phyloP scores from a whole-genome alignment of 2,797 vertebrate genomes.

The Aeoliscus strigatus region DNA sequence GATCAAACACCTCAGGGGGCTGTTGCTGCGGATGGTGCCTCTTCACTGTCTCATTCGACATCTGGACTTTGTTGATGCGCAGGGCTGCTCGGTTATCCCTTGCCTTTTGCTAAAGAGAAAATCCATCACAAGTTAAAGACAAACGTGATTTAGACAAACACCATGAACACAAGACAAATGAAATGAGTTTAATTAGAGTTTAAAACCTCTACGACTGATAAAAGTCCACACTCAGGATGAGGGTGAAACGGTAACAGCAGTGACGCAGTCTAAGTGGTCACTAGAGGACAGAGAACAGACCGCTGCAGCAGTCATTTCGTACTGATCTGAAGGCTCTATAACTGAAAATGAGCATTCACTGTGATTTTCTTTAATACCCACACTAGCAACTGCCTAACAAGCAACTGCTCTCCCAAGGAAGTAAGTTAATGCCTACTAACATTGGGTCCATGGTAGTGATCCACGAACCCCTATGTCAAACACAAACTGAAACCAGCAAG shows the following conservation, averaged over 20 bases:
- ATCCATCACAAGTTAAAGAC: constrained; percentile 37
- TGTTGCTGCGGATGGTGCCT: constrained; percentile 87
- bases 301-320: too few species aligned
- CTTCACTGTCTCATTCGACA: constrained; percentile 95
- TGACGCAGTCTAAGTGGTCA: too few species aligned
- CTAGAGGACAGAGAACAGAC: too few species aligned
- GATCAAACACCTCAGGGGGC: constrained; percentile 90
- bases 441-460: too few species aligned
- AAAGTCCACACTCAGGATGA: too few species aligned
- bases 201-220: too few species aligned
- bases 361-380: neutral
- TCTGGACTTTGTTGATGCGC: constrained; percentile 99
- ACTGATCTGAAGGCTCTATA: neutral
- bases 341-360: neutral
- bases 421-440: constrained; percentile 1
- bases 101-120: constrained; percentile 92
- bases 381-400: neutral
- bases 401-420: neutral
- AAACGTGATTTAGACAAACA: constrained; percentile 12
- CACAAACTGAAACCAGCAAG: too few species aligned
- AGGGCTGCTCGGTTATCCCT: constrained; percentile 97
- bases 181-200: too few species aligned
- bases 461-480: too few species aligned
- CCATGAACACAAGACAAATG: constrained; percentile 8
- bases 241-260: too few species aligned